A percentile compares a stretch with the other conserved stretches of the same genome.
Evolutionary conservation across 1,140 invertebrate species (phyloP).

Genomic region (Cepaea nemoralis): DNA sequence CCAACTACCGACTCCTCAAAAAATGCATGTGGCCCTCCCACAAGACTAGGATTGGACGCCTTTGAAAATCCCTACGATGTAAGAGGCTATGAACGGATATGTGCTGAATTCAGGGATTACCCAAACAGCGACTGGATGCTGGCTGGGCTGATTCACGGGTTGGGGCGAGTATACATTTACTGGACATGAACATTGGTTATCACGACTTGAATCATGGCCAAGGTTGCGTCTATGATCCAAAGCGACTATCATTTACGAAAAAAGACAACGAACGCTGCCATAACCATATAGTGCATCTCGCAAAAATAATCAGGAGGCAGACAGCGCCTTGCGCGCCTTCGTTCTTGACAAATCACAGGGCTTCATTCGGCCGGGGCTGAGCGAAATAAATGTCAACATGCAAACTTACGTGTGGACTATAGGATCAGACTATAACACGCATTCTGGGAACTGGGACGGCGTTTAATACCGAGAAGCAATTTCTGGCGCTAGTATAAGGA

Average conservation of each 20-base stretch:
- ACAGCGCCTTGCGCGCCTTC: neutral
- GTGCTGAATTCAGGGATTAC: neutral
- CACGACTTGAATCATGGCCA: neutral
- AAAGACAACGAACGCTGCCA: neutral
- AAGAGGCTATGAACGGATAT: neutral
- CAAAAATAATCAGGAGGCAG: neutral
- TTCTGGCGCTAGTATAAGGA: neutral
- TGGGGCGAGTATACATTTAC: neutral
- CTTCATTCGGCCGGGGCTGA: slow-evolving; percentile 20
- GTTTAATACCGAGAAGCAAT: neutral
- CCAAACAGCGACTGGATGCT: neutral
- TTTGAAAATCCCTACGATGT: neutral
- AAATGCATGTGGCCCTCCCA: neutral
- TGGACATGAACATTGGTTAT: too few relatives aligned
- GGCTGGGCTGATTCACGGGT: neutral
- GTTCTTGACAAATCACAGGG: neutral
- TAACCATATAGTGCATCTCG: neutral
- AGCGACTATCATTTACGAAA: neutral
- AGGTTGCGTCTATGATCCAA: neutral
- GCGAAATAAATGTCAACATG: slow-evolving; percentile 34
- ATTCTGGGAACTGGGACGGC: neutral
- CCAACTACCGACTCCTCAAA: neutral
- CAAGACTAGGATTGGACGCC: neutral
- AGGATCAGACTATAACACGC: slow-evolving; percentile 4
- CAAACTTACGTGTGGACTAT: slow-evolving; percentile 32